Evolutionary conservation across 2,888 invertebrate species (phyloP).

Genomic region (Agrotis ipsilon): DNA sequence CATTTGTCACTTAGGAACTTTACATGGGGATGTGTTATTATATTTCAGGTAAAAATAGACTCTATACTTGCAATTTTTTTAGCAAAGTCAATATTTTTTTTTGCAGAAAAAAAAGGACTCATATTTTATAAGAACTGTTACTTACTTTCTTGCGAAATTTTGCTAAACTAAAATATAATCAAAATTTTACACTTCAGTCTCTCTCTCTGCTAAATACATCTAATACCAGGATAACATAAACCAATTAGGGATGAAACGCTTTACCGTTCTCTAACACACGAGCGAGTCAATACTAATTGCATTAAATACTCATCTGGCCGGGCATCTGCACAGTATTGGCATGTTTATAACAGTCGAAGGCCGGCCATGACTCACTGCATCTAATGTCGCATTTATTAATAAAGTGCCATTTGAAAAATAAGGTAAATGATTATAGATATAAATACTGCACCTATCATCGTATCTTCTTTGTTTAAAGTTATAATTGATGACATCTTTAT

Average conservation of each 20-base stretch:
- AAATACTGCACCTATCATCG: slow-evolving; percentile 37
- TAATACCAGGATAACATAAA: slow-evolving; percentile 44
- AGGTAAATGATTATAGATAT: slow-evolving; percentile 31
- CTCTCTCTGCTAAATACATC: slow-evolving; percentile 10
- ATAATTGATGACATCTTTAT: slow-evolving; percentile 34
- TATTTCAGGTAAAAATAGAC: neutral
- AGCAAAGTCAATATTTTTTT: neutral
- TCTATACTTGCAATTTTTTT: neutral
- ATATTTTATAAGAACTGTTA: too few species aligned
- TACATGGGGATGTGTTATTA: neutral
- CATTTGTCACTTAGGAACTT: neutral
- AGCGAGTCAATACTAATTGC: slow-evolving; percentile 58
- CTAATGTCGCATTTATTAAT: slow-evolving; percentile 46
- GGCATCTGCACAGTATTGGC: slow-evolving; percentile 56
- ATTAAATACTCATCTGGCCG: slow-evolving; percentile 42
- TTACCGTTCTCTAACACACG: slow-evolving; percentile 32
- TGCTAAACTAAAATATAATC: neutral
- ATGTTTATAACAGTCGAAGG: slow-evolving; percentile 39
- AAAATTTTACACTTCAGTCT: neutral
- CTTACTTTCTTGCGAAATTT: neutral
- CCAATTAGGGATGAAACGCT: slow-evolving; percentile 53
- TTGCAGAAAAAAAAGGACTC: neutral
- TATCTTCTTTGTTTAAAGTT: slow-evolving; percentile 29
- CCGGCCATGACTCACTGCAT: slow-evolving; percentile 42
- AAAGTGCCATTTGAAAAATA: slow-evolving; percentile 36